Evolutionary conservation across 2,888 invertebrate species (phyloP).

Genomic region (Spisula solida): DNA sequence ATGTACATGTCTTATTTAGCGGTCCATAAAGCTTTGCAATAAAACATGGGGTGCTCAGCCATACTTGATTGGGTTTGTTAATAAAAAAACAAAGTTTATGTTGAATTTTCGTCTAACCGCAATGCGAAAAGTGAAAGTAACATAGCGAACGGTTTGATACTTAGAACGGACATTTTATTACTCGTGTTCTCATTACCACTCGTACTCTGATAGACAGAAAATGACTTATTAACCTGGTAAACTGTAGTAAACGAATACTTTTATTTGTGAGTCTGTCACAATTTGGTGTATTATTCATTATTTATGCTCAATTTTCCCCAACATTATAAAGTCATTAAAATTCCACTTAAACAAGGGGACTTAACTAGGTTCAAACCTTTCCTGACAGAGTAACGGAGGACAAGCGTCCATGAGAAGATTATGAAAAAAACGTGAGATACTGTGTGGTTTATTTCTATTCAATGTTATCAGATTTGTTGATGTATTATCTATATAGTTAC

Average conservation of each 20-base stretch:
- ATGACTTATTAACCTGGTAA: neutral
- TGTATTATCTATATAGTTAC: neutral
- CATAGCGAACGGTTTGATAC: neutral
- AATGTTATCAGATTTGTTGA: neutral
- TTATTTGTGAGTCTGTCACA: constrained; percentile 9
- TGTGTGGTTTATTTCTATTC: neutral
- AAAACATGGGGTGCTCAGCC: neutral
- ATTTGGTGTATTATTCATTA: neutral
- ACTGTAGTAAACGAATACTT: neutral
- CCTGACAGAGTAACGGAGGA: neutral
- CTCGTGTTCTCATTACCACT: neutral
- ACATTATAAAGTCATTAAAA: constrained; percentile 24
- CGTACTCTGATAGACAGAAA: neutral
- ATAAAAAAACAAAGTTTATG: neutral
- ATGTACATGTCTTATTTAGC: neutral
- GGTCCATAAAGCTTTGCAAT: neutral
- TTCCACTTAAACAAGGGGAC: neutral
- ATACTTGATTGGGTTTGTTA: neutral
- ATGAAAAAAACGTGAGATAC: neutral
- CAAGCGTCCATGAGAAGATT: neutral
- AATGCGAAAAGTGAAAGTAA: constrained; percentile 10
- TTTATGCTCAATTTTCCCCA: constrained; percentile 8
- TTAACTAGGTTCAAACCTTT: neutral
- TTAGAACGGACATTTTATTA: neutral
- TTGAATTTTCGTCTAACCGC: neutral